Evolutionary conservation across 2,888 invertebrate genomes (phyloP).

Genomic region (Callyntrura sp.): DNA sequence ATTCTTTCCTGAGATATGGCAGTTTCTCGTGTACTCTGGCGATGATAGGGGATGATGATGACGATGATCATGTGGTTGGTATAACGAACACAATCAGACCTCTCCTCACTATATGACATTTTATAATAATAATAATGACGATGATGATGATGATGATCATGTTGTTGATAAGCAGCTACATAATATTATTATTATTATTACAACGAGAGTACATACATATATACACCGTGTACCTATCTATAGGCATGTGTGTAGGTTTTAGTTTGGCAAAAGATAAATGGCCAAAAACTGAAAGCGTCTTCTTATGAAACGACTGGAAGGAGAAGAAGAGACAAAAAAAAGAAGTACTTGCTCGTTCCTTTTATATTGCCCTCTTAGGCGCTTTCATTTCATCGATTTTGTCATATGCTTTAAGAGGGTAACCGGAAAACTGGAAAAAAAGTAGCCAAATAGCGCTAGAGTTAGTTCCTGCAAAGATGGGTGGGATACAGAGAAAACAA

Average conservation of each 20-base stretch:
- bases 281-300: background rate
- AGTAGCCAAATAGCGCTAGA: background rate
- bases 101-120: background rate
- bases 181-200: background rate
- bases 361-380: conserved; percentile 63
- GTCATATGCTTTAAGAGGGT: conserved; percentile 40
- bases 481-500: conserved; percentile 20
- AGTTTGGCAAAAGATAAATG: background rate
- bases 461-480: background rate
- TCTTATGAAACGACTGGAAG: background rate
- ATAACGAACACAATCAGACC: background rate
- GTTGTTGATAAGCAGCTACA: conserved; percentile 49
- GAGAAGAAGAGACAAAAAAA: background rate
- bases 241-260: too few relatives aligned
- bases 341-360: conserved; percentile 25
- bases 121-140: conserved; percentile 17
- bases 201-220: too few relatives aligned
- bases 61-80: background rate
- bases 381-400: conserved; percentile 61
- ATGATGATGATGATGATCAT: conserved; percentile 19
- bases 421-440: background rate
- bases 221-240: too few relatives aligned
- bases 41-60: conserved; percentile 19
- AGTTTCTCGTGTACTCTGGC: background rate
- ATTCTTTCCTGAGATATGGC: conserved; percentile 29